Evolutionary conservation across 2,113 vertebrate genomes (phyloP).

Genomic region (Corydoras sp.): DNA sequence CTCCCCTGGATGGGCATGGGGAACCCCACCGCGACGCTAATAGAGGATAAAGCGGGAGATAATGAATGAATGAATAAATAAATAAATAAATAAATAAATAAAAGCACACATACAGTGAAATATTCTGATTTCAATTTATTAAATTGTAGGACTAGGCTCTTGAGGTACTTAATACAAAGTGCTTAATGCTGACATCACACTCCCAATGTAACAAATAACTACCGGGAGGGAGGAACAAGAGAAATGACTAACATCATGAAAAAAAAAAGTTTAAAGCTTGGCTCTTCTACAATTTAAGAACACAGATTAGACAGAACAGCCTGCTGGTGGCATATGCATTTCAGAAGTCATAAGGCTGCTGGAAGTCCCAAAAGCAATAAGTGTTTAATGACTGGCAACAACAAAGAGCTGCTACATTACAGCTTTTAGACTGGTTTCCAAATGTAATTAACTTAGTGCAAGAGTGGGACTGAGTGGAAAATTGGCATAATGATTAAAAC

Average conservation of each 20-base stretch:
- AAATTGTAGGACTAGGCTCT: constrained; percentile 57
- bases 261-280: constrained; percentile 6
- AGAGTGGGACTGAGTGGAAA: neutral
- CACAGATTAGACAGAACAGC: neutral
- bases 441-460: neutral
- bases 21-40: too few relatives aligned
- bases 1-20: too few relatives aligned
- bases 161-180: constrained; percentile 74
- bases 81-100: too few relatives aligned
- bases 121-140: constrained; percentile 64
- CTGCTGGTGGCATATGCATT: constrained; percentile 28
- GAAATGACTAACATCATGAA: constrained; percentile 19
- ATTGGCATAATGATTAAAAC: neutral
- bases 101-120: neutral
- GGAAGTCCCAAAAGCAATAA: neutral
- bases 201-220: constrained; percentile 48
- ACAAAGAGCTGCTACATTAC: neutral
- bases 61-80: too few relatives aligned
- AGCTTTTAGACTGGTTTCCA: constrained; percentile 2
- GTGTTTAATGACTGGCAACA: neutral
- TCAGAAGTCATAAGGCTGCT: neutral
- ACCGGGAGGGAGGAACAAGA: constrained; percentile 35
- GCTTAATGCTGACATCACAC: constrained; percentile 59
- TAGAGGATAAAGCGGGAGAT: too few relatives aligned
- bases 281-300: neutral